Base-by-base conservation (phyloP, 1,140 invertebrate genomes). In the Hyles euphorbiae region DNA sequence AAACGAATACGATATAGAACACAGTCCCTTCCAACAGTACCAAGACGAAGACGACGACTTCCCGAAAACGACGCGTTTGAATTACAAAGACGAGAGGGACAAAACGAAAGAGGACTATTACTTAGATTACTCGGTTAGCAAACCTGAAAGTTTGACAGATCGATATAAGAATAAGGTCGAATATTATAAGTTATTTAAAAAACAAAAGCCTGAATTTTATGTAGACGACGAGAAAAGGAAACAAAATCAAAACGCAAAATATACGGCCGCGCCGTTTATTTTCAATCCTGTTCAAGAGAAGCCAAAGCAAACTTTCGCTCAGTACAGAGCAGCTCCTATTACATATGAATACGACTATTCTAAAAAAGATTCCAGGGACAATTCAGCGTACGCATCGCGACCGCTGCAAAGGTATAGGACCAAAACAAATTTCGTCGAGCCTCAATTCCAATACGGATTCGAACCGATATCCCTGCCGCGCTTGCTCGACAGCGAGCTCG, bases 371-470 rank as follows among this genome's bases (percentile, higher is more conserved):
- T 74, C 76, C 0, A 61, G 67, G 5, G 83, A 86, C 50, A 82
- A 63, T 36, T 74, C 77, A 0, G 78, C 85, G 5, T 70, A 67
- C 36, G 75, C 73, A 0, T 74, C 82, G 3, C 71, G 72, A 1
- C 79, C 82, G 1, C 60, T 63, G 45, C 68, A 74, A 47, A 67
- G 61, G 34, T 77, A 77, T 40, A 80, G 75, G 56, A 76, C 61
- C 3, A 82, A 73, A 64, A 84, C 81, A 2, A 71, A 81, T 60
- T 86, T 88, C 56, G 77, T 87, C 34, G 82, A 87, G 61, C 87
- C 88, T 0, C 86, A 85, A 56, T 90, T 83, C 67, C 84, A 89
- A 60, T 89, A 89, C 60, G 89, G 89, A 8, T 89, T 89, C 57
- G 84, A 88, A 52, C 85, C 89, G 3, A 76, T 86, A 48, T 65